phyloP scores from a whole-genome alignment of 2,888 invertebrate species.

The Agriopis aurantiaria region DNA sequence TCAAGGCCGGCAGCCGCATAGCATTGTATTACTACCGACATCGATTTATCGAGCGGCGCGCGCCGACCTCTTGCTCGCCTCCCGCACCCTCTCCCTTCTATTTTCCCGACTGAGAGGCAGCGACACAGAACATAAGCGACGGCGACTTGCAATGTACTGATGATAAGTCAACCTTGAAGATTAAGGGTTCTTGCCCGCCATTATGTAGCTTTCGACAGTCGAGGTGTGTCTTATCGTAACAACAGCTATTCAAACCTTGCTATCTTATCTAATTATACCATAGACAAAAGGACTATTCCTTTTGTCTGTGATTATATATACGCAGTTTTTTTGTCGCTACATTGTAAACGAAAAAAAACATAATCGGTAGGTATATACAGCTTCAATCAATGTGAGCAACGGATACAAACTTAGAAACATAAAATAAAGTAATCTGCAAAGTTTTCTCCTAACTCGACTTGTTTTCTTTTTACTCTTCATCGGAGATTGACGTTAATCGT shows the following conservation, averaged over 20 bases:
- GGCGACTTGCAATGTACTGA: conserved; percentile 38
- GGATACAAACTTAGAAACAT: conserved; percentile 29
- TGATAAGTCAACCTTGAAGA: conserved; percentile 22
- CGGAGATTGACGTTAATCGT: conserved; percentile 49
- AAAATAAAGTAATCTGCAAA: conserved; percentile 29
- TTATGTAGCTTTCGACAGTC: conserved; percentile 25
- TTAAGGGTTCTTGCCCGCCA: conserved; percentile 34
- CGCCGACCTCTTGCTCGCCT: conserved; percentile 69
- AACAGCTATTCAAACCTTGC: conserved; percentile 13
- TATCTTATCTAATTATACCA: conserved; percentile 6
- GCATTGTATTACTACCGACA: conserved; percentile 77
- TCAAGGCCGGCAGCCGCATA: conserved; percentile 79
- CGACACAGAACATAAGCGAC: conserved; percentile 42
- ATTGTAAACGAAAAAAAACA: background rate
- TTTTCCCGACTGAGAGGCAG: conserved; percentile 61
- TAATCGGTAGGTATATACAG: background rate
- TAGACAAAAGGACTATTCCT: no score
- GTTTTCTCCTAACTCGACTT: conserved; percentile 41
- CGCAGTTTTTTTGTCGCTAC: conserved; percentile 1
- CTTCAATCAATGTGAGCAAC: conserved; percentile 26
- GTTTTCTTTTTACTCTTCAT: conserved; percentile 49
- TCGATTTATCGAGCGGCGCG: conserved; percentile 86
- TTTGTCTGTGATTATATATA: no score
- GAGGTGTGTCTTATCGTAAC: conserved; percentile 34
- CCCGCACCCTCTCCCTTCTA: conserved; percentile 63